Percentiles rank a stretch among this genome's conserved stretches.
These are phyloP conservation scores for Drosophila parthenogenetica DNA, from an alignment of 2,888 invertebrate species.

Conservation along the genomic window DNA sequence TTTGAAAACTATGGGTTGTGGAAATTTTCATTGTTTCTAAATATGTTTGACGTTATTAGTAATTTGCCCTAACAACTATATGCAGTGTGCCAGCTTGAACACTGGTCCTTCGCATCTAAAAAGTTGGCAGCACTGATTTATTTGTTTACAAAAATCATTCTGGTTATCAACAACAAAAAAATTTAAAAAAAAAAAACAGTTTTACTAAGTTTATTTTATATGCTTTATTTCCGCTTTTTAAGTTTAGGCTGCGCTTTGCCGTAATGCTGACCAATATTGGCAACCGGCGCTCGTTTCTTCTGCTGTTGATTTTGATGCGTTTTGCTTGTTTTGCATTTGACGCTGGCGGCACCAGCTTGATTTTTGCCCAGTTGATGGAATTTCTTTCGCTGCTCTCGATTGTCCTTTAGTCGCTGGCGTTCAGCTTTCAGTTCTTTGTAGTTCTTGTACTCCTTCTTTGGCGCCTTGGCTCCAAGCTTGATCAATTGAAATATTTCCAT, in stretches of 20 bases:
- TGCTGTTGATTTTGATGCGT: conserved; percentile 83
- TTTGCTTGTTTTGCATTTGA: conserved; percentile 85
- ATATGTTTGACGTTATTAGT: too few relatives aligned
- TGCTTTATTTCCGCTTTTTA: conserved; percentile 64
- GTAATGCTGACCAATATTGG: conserved; percentile 85
- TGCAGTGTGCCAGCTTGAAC: not conserved
- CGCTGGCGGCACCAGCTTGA: conserved; percentile 86
- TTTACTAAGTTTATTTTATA: conserved; percentile 6
- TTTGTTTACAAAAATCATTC: conserved; percentile 33
- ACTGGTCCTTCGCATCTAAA: not conserved
- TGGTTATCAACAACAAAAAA: not conserved
- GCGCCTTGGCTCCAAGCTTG: conserved; percentile 93
- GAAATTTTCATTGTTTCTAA: not conserved
- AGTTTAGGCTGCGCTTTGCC: conserved; percentile 83
- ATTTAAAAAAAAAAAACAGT: not conserved
- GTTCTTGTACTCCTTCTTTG: conserved; percentile 89
- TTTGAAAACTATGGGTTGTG: not conserved
- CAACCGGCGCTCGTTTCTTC: conserved; percentile 85
- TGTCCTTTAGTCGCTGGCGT: conserved; percentile 87
- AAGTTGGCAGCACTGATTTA: not conserved
- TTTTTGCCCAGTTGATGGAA: conserved; percentile 87
- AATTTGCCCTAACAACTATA: too few relatives aligned
- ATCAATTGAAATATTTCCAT: conserved; percentile 91
- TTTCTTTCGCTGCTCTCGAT: conserved; percentile 85
- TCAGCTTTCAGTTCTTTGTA: conserved; percentile 90